Base-by-base conservation (phyloP, 1,140 invertebrate species). In the Nebria ingens region DNA sequence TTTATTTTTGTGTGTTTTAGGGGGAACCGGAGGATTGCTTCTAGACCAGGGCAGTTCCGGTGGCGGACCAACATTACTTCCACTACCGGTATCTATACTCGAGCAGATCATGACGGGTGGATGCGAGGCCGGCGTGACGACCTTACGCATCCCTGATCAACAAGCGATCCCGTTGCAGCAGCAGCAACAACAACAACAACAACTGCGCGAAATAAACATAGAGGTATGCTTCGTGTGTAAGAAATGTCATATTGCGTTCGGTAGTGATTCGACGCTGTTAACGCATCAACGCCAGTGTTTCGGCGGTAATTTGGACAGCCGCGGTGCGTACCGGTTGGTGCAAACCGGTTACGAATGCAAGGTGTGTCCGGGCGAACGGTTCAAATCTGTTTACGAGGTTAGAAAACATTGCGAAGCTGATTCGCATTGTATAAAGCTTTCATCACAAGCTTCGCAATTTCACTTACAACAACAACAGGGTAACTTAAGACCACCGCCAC, bases 201-300 rank as follows among this genome's bases (percentile, higher is more conserved):
- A 63, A 61, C 70, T 59, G 59, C 65, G 78, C 55, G 81, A 87
- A 59, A 69, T 83, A 1, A 86, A 89, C 63, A 78, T 83, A 40
- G 89, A 91, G 65, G 76, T 89, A 17, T 89, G 87, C 61, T 85
- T 87, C 73, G 86, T 91, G 52, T 92, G 89, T 76, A 88, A 89
- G 66, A 85, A 88, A 65, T 92, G 89, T 70, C 85, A 88, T 54
- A 79, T 88, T 50, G 88, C 89, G 1, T 91, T 87, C 72, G 81
- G 85, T 1, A 79, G 81, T 40, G 84, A 86, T 52, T 79, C 81
- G n/a, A 79, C 82, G 2, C 76, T 90, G 50, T 72, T 86, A 38
- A 75, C 73, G 11, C 89, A 91, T 66, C 88, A 90, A 65, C 74
- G 82, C 1, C 79, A 76, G 51, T 85, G 83, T 65, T 85, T 82